Conservation (phyloP, 2,888 invertebrate species). For the Sesia bembeciformis region DNA sequence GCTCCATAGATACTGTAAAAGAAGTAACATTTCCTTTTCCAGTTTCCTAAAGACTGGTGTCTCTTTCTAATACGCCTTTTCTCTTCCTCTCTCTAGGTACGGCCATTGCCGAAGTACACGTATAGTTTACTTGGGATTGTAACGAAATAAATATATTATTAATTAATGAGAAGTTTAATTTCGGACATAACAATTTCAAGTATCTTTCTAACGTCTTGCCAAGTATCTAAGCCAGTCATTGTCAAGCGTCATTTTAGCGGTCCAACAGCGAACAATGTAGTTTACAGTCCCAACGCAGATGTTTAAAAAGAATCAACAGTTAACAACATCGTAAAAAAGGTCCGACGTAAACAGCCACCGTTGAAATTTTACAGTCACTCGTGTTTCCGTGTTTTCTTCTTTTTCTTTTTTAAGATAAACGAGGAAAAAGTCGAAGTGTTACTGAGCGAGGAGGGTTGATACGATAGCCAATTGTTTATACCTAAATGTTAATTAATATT, state of each 20-base stretch:
- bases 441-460: not conserved
- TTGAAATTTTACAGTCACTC: constrained; percentile 65
- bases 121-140: too few relatives aligned
- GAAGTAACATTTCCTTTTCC: too few relatives aligned
- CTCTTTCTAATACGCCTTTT: too few relatives aligned
- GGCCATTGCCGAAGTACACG: too few relatives aligned
- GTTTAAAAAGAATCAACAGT: constrained; percentile 72
- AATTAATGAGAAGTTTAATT: too few relatives aligned
- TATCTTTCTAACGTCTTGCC: not conserved
- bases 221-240: not conserved
- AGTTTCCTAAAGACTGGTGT: too few relatives aligned
- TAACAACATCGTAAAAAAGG: constrained; percentile 69
- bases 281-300: constrained; percentile 63
- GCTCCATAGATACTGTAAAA: too few relatives aligned
- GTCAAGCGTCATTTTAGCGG: constrained; percentile 38
- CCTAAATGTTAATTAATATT: too few relatives aligned
- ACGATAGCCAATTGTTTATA: not conserved
- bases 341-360: constrained; percentile 60
- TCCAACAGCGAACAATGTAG: constrained; percentile 58
- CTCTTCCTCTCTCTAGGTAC: too few relatives aligned
- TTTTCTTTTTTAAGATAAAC: constrained; percentile 22
- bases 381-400: constrained; percentile 31
- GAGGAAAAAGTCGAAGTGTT: constrained; percentile 7
- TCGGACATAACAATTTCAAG: too few relatives aligned
- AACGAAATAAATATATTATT: too few relatives aligned